Base-by-base conservation (phyloP, 2,797 vertebrate genomes). In the Anas capensis region DNA sequence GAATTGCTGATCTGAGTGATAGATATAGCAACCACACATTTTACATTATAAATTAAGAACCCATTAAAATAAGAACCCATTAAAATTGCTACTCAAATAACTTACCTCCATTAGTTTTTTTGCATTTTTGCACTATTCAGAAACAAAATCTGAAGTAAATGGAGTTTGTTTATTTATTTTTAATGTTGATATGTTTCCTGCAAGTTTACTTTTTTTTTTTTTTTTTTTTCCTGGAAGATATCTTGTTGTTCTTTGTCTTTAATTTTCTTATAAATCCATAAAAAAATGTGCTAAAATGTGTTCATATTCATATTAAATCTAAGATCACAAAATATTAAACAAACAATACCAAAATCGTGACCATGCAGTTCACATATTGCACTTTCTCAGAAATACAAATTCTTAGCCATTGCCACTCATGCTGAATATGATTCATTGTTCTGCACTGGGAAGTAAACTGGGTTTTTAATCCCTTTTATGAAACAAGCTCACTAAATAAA, bases 141-240 rank as follows among this genome's bases (percentile, higher is more conserved):
- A 83, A 85, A 6, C 1, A 40, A 66, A 64, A 34, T 61, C n/a
- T 6, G 66, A 69, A 57, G 5, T 53, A 57, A 73, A 24, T 21
- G 29, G 23, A 31, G 13, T 26, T 42, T 7, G 46, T n/a, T 62
- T 18, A 23, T 17, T 0, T 18, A 5, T 64, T 61, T 58, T 29
- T 11, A 53, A 70, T 34, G 4, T 10, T 57, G 7, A 3, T 14
- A 3, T 11, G 2, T 70, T 82, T 82, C 78, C 19, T 79, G 19
- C 2, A 18, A 3, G 15, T 54, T 34, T 51, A 1, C 1, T 10
- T 29, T 40, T 20, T 7, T 16, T 56, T 48, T 27, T 40, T 7
- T 16, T 54, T 44, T 70, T 44, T 48, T 1, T 26, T 8, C 24
- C 5, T 62, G 9, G 21, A 4, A 64, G 10, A 4, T 64, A 11